These are phyloP conservation scores for Regulus satrapa DNA, from an alignment of 2,113 vertebrate genomes.

Conservation along the genomic window DNA sequence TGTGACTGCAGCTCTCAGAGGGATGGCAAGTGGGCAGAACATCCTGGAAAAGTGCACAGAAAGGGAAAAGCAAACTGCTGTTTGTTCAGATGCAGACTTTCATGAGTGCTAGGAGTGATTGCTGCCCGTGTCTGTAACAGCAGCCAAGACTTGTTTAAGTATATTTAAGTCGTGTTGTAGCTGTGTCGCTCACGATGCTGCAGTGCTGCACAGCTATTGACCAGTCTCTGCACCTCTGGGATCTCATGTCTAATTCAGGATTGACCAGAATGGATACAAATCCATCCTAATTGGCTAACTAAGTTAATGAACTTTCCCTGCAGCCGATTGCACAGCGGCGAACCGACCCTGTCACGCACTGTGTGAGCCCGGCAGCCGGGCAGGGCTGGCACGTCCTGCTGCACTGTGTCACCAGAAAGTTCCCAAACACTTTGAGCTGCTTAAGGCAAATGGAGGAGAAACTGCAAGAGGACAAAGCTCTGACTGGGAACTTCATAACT, in stretches of 20 bases:
- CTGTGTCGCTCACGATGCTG: neutral
- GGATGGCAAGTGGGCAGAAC: neutral
- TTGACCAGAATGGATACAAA: neutral
- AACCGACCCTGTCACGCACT: accelerated
- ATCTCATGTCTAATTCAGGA: neutral
- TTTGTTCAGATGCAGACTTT: neutral
- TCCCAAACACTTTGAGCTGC: neutral
- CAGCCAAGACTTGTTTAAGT: neutral
- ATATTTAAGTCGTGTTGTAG: accelerated
- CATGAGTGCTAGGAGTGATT: neutral
- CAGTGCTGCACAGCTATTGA: neutral
- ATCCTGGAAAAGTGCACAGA: neutral
- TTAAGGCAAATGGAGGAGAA: neutral
- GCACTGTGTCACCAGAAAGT: no score
- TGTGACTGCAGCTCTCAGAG: neutral
- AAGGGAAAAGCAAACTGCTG: neutral
- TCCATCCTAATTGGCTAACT: neutral
- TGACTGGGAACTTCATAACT: neutral
- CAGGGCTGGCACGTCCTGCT: neutral
- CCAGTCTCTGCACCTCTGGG: neutral
- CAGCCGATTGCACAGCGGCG: neutral
- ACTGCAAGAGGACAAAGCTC: neutral
- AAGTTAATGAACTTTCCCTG: neutral
- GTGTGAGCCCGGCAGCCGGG: neutral
- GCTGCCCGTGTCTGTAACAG: neutral